Evolutionary conservation across 2,888 invertebrate species (phyloP).

Genomic region (Frankliniella intonsa): DNA sequence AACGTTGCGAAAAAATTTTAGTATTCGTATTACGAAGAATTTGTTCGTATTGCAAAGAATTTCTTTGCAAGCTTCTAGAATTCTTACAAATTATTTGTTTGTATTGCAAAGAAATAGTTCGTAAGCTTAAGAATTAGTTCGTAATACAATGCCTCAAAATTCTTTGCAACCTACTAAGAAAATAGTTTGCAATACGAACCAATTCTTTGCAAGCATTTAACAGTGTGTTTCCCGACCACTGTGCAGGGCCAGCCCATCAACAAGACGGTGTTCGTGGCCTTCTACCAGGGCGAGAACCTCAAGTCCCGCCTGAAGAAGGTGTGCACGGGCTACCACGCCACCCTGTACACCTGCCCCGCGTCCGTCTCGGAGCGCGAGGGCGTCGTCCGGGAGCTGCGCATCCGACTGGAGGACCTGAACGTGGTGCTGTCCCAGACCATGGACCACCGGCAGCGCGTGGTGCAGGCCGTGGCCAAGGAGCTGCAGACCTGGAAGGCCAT

Average conservation of each 20-base stretch:
- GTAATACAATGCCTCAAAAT: too few relatives aligned
- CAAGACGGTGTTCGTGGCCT: constrained; percentile 65
- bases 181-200: too few relatives aligned
- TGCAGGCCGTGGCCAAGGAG: constrained; percentile 79
- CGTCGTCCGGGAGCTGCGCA: constrained; percentile 66
- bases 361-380: constrained; percentile 66
- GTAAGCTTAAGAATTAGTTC: too few relatives aligned
- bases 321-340: constrained; percentile 71
- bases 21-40: too few relatives aligned
- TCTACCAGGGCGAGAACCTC: constrained; percentile 69
- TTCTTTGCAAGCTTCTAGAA: too few relatives aligned
- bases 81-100: too few relatives aligned
- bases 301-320: constrained; percentile 70
- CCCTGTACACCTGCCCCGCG: constrained; percentile 71
- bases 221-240: background rate
- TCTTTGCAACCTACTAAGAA: too few relatives aligned
- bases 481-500: constrained; percentile 83
- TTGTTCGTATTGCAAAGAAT: too few relatives aligned
- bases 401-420: constrained; percentile 67
- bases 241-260: constrained; percentile 61
- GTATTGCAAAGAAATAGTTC: too few relatives aligned
- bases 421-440: constrained; percentile 76
- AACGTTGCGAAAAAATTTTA: too few relatives aligned
- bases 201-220: too few relatives aligned
- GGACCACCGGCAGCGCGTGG: constrained; percentile 77